Percentiles rank a stretch among this genome's conserved stretches.
Conservation (phyloP, 2,888 invertebrate species). For the Cynaeus angustus region DNA sequence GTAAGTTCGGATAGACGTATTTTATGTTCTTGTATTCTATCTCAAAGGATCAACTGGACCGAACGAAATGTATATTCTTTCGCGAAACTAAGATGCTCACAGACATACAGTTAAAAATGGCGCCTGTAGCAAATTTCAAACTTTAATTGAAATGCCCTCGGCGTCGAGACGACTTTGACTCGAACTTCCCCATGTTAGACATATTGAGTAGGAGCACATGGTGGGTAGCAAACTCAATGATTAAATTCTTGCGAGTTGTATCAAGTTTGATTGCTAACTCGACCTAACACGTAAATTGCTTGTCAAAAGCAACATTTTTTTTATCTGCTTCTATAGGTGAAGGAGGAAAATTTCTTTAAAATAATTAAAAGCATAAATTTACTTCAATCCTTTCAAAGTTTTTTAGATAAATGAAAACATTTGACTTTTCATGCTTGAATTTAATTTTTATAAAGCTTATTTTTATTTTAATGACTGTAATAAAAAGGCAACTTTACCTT, state of each 20-base stretch:
- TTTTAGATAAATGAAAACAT: too few species aligned
- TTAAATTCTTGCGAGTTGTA: slow-evolving; percentile 46
- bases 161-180: slow-evolving; percentile 65
- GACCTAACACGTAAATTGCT: slow-evolving; percentile 18
- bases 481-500: too few species aligned
- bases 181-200: slow-evolving; percentile 46
- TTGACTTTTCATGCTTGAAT: too few species aligned
- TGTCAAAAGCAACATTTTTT: slow-evolving; percentile 16
- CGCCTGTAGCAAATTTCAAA: slow-evolving; percentile 60
- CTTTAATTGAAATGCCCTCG: slow-evolving; percentile 67
- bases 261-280: slow-evolving; percentile 18
- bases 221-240: slow-evolving; percentile 30
- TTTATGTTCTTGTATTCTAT: slow-evolving; percentile 56
- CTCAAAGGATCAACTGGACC: slow-evolving; percentile 31
- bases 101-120: slow-evolving; percentile 61
- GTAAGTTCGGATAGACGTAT: slow-evolving; percentile 57
- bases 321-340: too few species aligned
- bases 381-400: too few species aligned
- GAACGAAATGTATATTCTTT: slow-evolving; percentile 36
- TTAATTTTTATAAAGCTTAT: too few species aligned
- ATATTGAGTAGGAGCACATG: slow-evolving; percentile 44
- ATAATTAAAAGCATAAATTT: too few species aligned
- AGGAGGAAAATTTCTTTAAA: too few species aligned
- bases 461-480: too few species aligned
- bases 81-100: slow-evolving; percentile 35